Evolutionary conservation across 2,797 vertebrate genomes (phyloP).

Genomic region (Acanthurus leucopareius): DNA sequence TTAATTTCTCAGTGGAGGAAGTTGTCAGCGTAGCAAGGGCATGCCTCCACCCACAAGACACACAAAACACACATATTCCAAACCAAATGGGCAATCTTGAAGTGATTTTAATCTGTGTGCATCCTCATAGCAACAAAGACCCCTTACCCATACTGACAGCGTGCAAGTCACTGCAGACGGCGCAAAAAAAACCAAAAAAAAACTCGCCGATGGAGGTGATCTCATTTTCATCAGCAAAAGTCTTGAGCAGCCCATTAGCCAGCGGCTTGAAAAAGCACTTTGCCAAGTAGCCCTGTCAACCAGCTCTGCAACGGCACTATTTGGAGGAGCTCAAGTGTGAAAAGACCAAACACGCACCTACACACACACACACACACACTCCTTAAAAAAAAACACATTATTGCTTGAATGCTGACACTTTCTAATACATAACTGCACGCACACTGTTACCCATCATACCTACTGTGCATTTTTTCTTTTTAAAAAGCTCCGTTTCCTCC

Average conservation of each 20-base stretch:
- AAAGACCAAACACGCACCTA: slow-evolving; percentile 36
- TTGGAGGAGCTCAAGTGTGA: slow-evolving; percentile 62
- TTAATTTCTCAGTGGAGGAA: neutral
- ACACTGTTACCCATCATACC: neutral
- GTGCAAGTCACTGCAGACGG: slow-evolving; percentile 15
- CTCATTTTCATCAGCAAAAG: slow-evolving; percentile 61
- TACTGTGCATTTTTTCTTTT: neutral
- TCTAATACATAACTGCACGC: neutral
- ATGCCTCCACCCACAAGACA: neutral
- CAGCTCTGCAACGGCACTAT: slow-evolving; percentile 28
- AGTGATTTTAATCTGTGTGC: slow-evolving; percentile 3
- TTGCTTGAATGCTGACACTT: neutral
- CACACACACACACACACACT: neutral
- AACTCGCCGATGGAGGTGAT: slow-evolving; percentile 39
- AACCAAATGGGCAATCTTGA: neutral
- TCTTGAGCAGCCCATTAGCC: slow-evolving; percentile 68
- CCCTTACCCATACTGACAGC: neutral
- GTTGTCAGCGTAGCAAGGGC: neutral
- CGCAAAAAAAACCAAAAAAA: slow-evolving; percentile 7
- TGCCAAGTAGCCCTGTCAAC: slow-evolving; percentile 59
- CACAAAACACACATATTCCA: neutral
- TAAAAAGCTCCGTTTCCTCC: slow-evolving; percentile 27
- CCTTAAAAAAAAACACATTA: neutral
- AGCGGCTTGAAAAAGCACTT: slow-evolving; percentile 62
- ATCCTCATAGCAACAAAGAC: slow-evolving; percentile 18